These are phyloP conservation scores for Aethina tumida DNA, from an alignment of 1,140 invertebrate species.

Conservation along the genomic window DNA sequence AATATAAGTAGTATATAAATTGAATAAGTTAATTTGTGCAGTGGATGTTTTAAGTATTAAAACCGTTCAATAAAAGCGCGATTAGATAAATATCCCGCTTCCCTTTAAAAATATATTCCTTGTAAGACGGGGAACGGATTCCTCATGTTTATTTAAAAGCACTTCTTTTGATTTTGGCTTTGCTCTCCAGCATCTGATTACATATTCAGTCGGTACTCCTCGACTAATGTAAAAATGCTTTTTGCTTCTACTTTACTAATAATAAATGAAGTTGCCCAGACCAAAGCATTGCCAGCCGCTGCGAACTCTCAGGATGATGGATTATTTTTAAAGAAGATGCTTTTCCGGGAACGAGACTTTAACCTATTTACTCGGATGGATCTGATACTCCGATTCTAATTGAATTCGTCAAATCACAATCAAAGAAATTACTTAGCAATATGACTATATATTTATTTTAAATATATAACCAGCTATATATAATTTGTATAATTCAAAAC, in stretches of 20 bases:
- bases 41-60: constrained; percentile 1
- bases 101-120: constrained; percentile 3
- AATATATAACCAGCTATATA: too few relatives aligned
- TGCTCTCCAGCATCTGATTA: constrained; percentile 24
- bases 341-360: too few relatives aligned
- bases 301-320: constrained; percentile 18
- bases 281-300: too few relatives aligned
- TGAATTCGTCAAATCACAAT: too few relatives aligned
- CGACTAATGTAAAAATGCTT: constrained; percentile 31
- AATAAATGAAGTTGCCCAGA: constrained; percentile 26
- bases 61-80: constrained; percentile 4
- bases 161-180: constrained; percentile 28
- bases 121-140: constrained; percentile 13
- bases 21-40: constrained; percentile 4
- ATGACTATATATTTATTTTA: too few relatives aligned
- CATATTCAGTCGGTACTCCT: constrained; percentile 28
- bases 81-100: not conserved
- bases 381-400: too few relatives aligned
- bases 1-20: constrained; percentile 13
- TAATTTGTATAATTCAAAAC: too few relatives aligned
- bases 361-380: too few relatives aligned
- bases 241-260: constrained; percentile 27
- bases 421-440: too few relatives aligned
- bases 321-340: constrained; percentile 22
- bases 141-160: constrained; percentile 29